These are phyloP conservation scores for Polydrusus cervinus DNA, from an alignment of 2,888 invertebrate genomes.

Conservation along the genomic window DNA sequence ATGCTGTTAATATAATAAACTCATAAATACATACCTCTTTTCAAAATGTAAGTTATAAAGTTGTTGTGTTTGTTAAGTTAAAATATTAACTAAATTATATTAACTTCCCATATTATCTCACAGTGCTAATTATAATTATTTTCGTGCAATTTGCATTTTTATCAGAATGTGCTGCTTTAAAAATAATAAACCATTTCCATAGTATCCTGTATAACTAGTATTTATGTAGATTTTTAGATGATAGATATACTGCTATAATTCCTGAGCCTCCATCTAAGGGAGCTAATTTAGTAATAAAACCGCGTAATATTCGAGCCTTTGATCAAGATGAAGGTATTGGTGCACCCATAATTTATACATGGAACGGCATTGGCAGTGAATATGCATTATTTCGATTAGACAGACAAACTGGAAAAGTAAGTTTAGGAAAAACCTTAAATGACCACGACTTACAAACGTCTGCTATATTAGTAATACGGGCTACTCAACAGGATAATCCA, in stretches of 20 bases:
- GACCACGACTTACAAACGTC: conserved; percentile 79
- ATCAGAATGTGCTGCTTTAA: too few species aligned
- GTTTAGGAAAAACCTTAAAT: conserved; percentile 75
- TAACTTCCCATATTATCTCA: too few species aligned
- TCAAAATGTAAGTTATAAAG: too few species aligned
- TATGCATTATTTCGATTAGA: conserved; percentile 79
- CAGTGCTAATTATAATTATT: too few species aligned
- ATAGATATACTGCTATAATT: conserved; percentile 79
- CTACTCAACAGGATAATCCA: conserved; percentile 83
- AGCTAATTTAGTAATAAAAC: conserved; percentile 78
- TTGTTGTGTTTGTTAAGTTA: too few species aligned
- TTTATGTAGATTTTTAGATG: conserved; percentile 75
- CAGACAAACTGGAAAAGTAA: conserved; percentile 77
- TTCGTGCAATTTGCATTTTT: too few species aligned
- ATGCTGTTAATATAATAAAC: too few species aligned
- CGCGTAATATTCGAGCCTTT: conserved; percentile 82
- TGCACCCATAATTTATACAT: conserved; percentile 81
- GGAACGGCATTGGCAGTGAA: conserved; percentile 78
- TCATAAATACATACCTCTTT: too few species aligned
- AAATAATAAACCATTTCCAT: too few species aligned
- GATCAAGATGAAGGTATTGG: conserved; percentile 89
- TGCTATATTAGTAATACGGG: conserved; percentile 87
- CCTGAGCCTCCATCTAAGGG: conserved; percentile 79
- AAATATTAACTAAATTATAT: too few species aligned
- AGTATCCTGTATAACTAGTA: too few species aligned